Evolutionary conservation across 2,888 invertebrate genomes (phyloP).

Genomic region (Pilophorus perplexus): DNA sequence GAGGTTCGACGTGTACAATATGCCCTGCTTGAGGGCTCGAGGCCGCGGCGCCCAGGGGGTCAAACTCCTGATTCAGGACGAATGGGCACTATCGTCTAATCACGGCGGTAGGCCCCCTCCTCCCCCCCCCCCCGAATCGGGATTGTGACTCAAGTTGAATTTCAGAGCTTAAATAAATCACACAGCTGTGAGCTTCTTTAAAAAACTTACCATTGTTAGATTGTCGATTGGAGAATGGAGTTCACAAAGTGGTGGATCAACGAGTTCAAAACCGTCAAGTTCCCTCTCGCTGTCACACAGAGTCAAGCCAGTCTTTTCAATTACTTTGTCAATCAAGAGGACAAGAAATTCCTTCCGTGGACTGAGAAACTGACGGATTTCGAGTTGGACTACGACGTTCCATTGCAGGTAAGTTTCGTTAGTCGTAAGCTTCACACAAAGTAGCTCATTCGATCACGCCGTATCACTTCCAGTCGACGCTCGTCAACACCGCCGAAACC

Average conservation of each 20-base stretch:
- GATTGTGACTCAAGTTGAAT: too few species aligned
- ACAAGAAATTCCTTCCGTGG: slow-evolving; percentile 85
- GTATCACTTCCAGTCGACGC: slow-evolving; percentile 60
- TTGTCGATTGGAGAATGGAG: slow-evolving; percentile 87
- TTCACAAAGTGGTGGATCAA: slow-evolving; percentile 93
- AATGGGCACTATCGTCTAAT: too few species aligned
- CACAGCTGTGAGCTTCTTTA: slow-evolving; percentile 19
- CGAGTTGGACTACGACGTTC: slow-evolving; percentile 81
- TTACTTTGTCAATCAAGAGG: slow-evolving; percentile 82
- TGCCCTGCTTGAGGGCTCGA: too few species aligned
- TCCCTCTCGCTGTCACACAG: slow-evolving; percentile 58
- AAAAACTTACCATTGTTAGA: too few species aligned
- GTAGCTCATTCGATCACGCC: too few species aligned
- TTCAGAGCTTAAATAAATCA: too few species aligned
- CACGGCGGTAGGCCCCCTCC: too few species aligned
- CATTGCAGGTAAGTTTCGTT: slow-evolving; percentile 68
- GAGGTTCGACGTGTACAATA: too few species aligned
- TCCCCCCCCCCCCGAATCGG: too few species aligned
- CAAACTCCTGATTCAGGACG: too few species aligned
- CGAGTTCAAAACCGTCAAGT: slow-evolving; percentile 88
- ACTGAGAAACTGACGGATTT: slow-evolving; percentile 73
- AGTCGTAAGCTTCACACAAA: too few species aligned
- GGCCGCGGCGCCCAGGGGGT: too few species aligned
- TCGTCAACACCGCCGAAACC: slow-evolving; percentile 88
- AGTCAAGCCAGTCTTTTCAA: slow-evolving; percentile 78